Percentiles rank a stretch among this genome's conserved stretches.
Conservation (phyloP, 2,888 invertebrate genomes). For the Apoda limacodes region DNA sequence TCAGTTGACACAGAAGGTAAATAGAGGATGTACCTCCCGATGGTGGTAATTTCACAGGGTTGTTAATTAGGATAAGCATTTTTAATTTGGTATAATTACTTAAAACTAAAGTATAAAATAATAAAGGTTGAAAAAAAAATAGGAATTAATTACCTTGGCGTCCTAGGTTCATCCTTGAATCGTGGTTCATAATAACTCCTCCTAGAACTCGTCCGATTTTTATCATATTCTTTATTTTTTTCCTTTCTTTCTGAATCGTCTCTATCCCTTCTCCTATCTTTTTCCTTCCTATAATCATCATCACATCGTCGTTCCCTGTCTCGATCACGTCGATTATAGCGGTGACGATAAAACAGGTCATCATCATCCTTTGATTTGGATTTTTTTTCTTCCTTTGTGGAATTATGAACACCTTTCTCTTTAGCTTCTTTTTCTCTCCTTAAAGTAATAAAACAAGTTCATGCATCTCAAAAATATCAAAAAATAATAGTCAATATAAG, state of each 20-base stretch:
- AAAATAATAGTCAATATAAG: too few relatives aligned
- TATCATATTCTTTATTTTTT: constrained; percentile 28
- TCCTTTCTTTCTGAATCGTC: constrained; percentile 34
- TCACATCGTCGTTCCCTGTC: constrained; percentile 25
- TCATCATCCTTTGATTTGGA: constrained; percentile 47
- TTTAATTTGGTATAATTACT: too few relatives aligned
- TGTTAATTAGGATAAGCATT: too few relatives aligned
- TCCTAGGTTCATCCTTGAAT: constrained; percentile 88
- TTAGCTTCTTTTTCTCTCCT: constrained; percentile 67
- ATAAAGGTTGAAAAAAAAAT: too few relatives aligned
- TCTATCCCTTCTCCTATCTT: constrained; percentile 31
- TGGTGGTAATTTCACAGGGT: too few relatives aligned
- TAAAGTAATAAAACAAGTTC: constrained; percentile 20
- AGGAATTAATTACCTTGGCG: constrained; percentile 71
- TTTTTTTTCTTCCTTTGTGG: constrained; percentile 71
- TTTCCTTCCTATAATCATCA: constrained; percentile 29
- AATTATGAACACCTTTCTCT: constrained; percentile 79
- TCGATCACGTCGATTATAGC: constrained; percentile 37
- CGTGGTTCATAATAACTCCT: constrained; percentile 69
- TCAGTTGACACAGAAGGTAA: too few relatives aligned
- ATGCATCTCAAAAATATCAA: too few relatives aligned
- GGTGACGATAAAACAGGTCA: constrained; percentile 36
- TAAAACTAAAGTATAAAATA: too few relatives aligned
- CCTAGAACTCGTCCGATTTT: constrained; percentile 54
- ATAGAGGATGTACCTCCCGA: too few relatives aligned